phyloP scores from a whole-genome alignment of 2,113 vertebrate species.

The Prochilodus magdalenae region DNA sequence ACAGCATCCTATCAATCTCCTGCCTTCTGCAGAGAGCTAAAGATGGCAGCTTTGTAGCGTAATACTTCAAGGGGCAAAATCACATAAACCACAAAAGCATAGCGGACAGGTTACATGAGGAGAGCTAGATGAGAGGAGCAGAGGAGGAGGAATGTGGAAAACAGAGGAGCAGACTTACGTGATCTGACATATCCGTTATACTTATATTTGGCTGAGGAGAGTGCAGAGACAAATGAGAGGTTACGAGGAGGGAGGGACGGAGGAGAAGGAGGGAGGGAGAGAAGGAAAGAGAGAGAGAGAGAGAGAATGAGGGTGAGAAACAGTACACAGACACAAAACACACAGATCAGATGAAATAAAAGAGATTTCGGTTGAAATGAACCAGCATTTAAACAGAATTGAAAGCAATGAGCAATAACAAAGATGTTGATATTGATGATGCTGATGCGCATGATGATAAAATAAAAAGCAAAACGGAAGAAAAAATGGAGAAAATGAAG shows the following conservation, averaged over 20 bases:
- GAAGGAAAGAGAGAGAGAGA: conserved; percentile 67
- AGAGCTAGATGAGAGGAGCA: conserved; percentile 57
- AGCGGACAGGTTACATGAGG: conserved; percentile 46
- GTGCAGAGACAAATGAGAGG: conserved; percentile 82
- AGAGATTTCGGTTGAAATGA: conserved; percentile 40
- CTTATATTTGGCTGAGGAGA: conserved; percentile 85
- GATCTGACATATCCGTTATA: conserved; percentile 86
- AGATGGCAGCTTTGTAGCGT: conserved; percentile 36
- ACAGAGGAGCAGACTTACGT: conserved; percentile 83
- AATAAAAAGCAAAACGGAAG: conserved; percentile 40
- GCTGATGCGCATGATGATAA: conserved; percentile 26
- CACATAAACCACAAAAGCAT: conserved; percentile 41
- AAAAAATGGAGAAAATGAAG: conserved; percentile 12
- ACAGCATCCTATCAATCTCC: conserved; percentile 35
- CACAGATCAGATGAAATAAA: conserved; percentile 48
- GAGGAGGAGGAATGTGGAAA: conserved; percentile 65
- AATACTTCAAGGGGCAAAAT: conserved; percentile 27
- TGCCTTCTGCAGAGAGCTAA: conserved; percentile 44
- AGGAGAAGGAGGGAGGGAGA: conserved; percentile 67
- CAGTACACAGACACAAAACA: conserved; percentile 50
- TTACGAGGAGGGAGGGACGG: conserved; percentile 74
- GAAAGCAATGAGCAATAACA: conserved; percentile 49
- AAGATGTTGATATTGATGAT: conserved; percentile 41
- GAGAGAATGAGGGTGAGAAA: conserved; percentile 59
- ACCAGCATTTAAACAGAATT: conserved; percentile 32